phyloP scores from a whole-genome alignment of 1,140 invertebrate species.

The Cherax quadricarinatus region DNA sequence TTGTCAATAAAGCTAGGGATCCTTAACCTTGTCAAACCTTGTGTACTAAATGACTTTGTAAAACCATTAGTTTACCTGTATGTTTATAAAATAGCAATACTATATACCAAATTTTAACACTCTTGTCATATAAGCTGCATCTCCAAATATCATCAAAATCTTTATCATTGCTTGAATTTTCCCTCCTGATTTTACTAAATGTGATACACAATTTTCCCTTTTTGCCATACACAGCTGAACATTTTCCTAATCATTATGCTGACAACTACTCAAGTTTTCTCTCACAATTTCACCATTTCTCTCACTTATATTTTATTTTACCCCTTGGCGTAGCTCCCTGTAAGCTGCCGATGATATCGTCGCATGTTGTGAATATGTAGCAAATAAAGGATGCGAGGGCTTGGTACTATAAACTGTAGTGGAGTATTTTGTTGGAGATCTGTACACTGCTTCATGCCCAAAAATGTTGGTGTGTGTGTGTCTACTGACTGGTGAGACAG shows the following conservation, averaged over 20 bases:
- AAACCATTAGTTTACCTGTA: neutral
- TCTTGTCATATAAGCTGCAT: neutral
- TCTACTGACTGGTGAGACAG: conserved; percentile 47
- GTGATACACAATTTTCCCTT: neutral
- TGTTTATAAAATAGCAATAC: neutral
- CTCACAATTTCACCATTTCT: neutral
- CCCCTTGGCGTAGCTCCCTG: conserved; percentile 61
- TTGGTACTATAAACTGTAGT: neutral
- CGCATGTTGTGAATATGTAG: conserved; percentile 59
- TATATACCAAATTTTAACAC: neutral
- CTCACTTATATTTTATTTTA: conserved; percentile 29
- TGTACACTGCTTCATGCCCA: conserved; percentile 17
- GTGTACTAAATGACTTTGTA: neutral
- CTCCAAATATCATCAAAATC: neutral
- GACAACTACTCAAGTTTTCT: neutral
- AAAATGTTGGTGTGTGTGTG: neutral
- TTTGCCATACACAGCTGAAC: neutral
- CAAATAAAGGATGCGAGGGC: conserved; percentile 56
- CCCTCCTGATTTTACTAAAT: neutral
- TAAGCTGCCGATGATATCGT: conserved; percentile 66
- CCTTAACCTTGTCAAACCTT: no score
- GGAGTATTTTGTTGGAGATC: conserved; percentile 57
- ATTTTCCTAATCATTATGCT: neutral
- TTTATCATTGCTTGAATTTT: no score
- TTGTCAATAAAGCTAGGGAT: no score